phyloP scores from a whole-genome alignment of 1,140 invertebrate species.

The Bombyx mandarina region DNA sequence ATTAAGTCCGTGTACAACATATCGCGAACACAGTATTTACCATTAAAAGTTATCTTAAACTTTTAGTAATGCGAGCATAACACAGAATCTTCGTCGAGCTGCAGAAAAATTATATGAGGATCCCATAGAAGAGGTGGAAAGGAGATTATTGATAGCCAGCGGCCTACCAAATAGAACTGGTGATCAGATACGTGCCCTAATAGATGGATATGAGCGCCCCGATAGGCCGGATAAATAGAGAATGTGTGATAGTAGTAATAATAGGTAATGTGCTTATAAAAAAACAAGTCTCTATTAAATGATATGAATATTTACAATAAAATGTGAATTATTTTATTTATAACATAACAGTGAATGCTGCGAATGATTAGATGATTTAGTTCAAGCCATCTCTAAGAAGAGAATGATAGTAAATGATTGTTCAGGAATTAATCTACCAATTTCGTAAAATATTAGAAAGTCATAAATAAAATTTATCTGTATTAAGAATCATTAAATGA shows the following conservation, averaged over 20 bases:
- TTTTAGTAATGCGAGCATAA: slow-evolving; percentile 38
- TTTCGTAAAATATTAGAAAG: no score
- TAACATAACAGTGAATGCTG: neutral
- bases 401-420: no score
- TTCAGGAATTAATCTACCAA: no score
- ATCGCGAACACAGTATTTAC: no score
- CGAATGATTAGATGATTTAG: slow-evolving; percentile 18
- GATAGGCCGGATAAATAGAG: slow-evolving; percentile 45
- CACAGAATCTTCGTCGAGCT: slow-evolving; percentile 34
- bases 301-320: neutral
- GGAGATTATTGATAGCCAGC: slow-evolving; percentile 45
- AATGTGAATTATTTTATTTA: neutral
- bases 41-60: slow-evolving; percentile 10
- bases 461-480: no score
- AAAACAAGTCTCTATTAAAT: neutral
- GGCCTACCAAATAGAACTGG: slow-evolving; percentile 33
- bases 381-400: no score
- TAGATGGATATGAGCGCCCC: slow-evolving; percentile 31
- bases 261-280: slow-evolving; percentile 13
- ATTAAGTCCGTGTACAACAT: no score
- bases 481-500: no score
- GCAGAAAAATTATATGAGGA: slow-evolving; percentile 46
- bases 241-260: slow-evolving; percentile 24
- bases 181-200: slow-evolving; percentile 28
- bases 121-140: slow-evolving; percentile 53